Evolutionary conservation across 37 sponge, comb jelly and placozoan species (phyloP).

Genomic region (Corticium candelabrum): DNA sequence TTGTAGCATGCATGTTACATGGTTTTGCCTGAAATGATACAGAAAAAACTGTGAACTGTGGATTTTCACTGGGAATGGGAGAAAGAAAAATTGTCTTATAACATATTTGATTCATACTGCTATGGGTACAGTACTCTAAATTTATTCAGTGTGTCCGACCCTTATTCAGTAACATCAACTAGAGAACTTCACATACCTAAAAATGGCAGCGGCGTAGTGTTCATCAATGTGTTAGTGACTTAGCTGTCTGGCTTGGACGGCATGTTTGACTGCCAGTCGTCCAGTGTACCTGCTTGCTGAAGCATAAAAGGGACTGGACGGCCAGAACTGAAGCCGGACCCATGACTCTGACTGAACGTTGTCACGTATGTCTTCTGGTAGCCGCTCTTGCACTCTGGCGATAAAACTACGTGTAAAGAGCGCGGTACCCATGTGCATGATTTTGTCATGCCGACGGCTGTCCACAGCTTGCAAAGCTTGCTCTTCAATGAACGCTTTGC

Average conservation of each 20-base stretch:
- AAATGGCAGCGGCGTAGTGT: conserved; percentile 28
- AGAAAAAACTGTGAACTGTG: no score
- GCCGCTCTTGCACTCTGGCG: not conserved
- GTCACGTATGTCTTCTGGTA: not conserved
- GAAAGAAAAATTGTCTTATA: no score
- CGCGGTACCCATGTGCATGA: conserved; percentile 19
- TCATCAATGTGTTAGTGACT: conserved; percentile 14
- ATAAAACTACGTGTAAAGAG: conserved; percentile 6
- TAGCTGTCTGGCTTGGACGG: conserved; percentile 14
- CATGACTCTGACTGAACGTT: conserved; percentile 21
- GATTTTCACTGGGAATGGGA: no score
- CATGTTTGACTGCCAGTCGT: conserved; percentile 18
- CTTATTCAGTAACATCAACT: no score
- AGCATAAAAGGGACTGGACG: conserved; percentile 6
- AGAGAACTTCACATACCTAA: conserved; percentile 20
- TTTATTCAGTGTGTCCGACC: no score
- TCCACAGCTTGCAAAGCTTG: conserved; percentile 24
- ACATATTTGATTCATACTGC: no score
- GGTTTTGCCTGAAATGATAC: no score
- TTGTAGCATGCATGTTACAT: no score
- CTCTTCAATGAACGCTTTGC: not conserved
- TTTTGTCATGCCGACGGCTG: conserved; percentile 18
- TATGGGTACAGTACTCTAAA: no score
- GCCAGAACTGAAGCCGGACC: conserved; percentile 20
- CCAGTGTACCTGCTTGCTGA: conserved; percentile 17